These are phyloP conservation scores for Hoplodrina ambigua DNA, from an alignment of 2,888 invertebrate genomes.

Conservation along the genomic window DNA sequence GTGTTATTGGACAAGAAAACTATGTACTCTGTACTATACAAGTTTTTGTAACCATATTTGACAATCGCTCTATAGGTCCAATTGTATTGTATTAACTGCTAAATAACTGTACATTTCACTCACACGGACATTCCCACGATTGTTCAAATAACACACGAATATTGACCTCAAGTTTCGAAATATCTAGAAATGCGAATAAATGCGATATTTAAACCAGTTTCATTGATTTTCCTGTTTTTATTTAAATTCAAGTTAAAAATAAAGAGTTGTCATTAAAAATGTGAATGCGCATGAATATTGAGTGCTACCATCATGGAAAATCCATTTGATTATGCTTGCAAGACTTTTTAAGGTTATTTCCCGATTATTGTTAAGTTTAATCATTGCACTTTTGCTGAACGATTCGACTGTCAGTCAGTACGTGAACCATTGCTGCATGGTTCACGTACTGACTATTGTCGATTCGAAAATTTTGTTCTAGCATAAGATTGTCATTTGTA, in stretches of 20 bases:
- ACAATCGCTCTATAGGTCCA: no score
- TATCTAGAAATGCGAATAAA: neutral
- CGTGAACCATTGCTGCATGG: no score
- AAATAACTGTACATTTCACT: constrained; percentile 7
- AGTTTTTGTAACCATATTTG: no score
- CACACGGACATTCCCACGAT: neutral
- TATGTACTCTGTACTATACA: no score
- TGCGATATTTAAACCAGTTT: neutral
- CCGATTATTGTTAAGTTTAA: constrained; percentile 11
- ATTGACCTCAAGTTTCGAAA: constrained; percentile 8
- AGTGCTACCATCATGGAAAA: neutral
- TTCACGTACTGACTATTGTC: no score
- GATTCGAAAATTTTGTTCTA: no score
- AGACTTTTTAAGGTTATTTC: neutral
- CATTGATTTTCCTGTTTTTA: neutral
- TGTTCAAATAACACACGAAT: constrained; percentile 10
- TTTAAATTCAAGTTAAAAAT: neutral
- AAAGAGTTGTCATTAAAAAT: neutral
- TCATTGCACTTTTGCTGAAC: no score
- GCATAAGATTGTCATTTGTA: no score
- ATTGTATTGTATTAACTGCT: constrained; percentile 5
- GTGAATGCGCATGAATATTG: neutral
- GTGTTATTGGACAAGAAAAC: no score
- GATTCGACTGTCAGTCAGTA: no score
- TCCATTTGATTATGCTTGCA: neutral